Base-by-base conservation (phyloP, 2,113 vertebrate genomes). In the Corydoras maculifer region DNA sequence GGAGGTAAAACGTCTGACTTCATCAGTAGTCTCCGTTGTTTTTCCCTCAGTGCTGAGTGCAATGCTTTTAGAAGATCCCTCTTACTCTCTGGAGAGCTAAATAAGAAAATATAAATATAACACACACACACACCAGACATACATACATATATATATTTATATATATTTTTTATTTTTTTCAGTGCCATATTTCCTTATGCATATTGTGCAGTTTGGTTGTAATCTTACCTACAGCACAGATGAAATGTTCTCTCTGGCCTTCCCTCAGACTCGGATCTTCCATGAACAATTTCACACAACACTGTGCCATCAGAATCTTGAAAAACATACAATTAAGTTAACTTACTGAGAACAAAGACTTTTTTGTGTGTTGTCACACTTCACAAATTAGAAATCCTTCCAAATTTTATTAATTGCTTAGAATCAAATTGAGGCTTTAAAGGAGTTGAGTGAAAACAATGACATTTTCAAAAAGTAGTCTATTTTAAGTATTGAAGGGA, bases 171-270 rank as follows among this genome's bases (percentile, higher is more conserved):
- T 25, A 25, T 25, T 25, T 25, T 25, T 68, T 9, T 9, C n/a
- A 18, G n/a, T 13, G 3, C 13, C 13, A 15, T 12, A 48, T 4
- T 48, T 15, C 9, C 18, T 18, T 58, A 58, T 0, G 2, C 14
- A 35, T 57, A 18, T 35, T 11, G 57, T 15, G 58, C 49, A 11
- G 3, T 4, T 29, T 31, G 68, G 43, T 58, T 35, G 3, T 4
- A 0, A 30, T 35, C 70, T 87, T 71, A 98, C 97, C 93, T 95
- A 89, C 94, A 98, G 86, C 97, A 99, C 69, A 99, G 85, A 69
- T 99, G 97, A 79, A 99, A 99, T 0, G 85, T 91, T 75, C 92
- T 91, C 83, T 99, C 97, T 0, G 97, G 97, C 82, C 97, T 89
- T 51, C 97, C 97, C 84, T 98, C 97, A 3, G 94, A 95, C 78